Evolutionary conservation across 2,888 invertebrate genomes (phyloP), one percentile per base, ranked within the genome.

Genomic region (Rutpela maculata): DNA sequence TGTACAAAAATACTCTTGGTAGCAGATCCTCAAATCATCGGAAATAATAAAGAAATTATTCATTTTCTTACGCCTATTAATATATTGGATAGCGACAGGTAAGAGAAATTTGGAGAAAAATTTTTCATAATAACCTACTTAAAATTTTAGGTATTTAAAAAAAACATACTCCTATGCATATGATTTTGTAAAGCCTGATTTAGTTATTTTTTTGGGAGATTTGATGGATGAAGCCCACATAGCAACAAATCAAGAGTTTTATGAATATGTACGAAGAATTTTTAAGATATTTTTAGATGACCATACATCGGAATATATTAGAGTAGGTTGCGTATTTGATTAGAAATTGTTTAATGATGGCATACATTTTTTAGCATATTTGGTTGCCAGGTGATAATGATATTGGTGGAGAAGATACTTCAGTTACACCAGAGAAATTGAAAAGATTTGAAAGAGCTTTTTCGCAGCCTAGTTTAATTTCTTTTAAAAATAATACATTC

Each of bases 321-420:
- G 81, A 86, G 91, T 84, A 87, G 86, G 69, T 84, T 73, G 72
- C 18, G 74, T 5, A 63, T n/a, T 50, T n/a, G 50, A 5, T n/a
- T 50, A n/a, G n/a, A 15, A 50, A n/a, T 50, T 5, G 6, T 6
- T 15, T 50, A 50, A 15, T 50, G 4, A 50, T 50, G 50, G n/a
- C 7, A 1, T 50, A 50, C n/a, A n/a, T 71, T 56, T 84, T 84
- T 67, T 63, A 95, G 95, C 93, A 93, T 90, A 91, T 99, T 71
- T 98, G 95, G 92, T 89, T 99, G 79, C 97, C 98, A 19, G 99
- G 99, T 6, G 99, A 99, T 89, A 99, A 99, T 90, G 99, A 99
- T 88, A 97, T 99, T 76, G 99, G 99, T 9, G 99, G 99, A 15
- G 99, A 99, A 90, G 94, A 90, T 69, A 86, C 92, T 78, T 94